Base-by-base conservation (phyloP, 2,888 invertebrate genomes). In the Stramonita haemastoma region DNA sequence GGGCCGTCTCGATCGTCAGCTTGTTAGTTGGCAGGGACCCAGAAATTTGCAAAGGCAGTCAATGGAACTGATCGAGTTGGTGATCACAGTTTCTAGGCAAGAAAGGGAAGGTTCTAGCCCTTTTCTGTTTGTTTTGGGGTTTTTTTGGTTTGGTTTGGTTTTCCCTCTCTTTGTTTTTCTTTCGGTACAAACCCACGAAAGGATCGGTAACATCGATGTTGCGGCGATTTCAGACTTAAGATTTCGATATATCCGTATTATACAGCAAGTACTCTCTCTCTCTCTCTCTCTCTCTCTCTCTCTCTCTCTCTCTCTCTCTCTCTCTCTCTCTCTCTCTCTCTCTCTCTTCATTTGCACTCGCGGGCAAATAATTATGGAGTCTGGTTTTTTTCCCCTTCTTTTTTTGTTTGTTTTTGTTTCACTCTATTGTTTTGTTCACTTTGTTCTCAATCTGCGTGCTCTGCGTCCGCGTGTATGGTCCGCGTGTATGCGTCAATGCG, bases 1-100 rank as follows among this genome's bases (percentile, higher is more conserved):
- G 83, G 81, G 22, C 34, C 70, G 81, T 83, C 57, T 86, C 60
- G 56, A 56, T 32, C 57, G 60, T 86, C 86, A 6, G 60, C n/a
- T 36, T n/a, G 6, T 11, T 56, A 56, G 46, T 89, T 85, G 85
- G 73, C 73, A n/a, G 46, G 26, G 66, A 73, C 70, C 70, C 73
- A 85, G 15, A 57, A 70, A 89, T 22, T n/a, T 34, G 26, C 70
- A 46, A 32, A 87, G 87, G 73, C 73, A 73, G 87, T 60, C 29
- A 87, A 87, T n/a, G 73, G 70, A 86, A 86, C 86, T 66, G 86
- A 32, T 46, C 86, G 66, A n/a, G 86, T 36, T 22, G 70, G 22
- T 60, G 70, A 22, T 66, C 85, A 17, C n/a, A 84, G 84, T 84
- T 60, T 57, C 22, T 22, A 60, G 85, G 57, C 60, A 29, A 57